A percentile compares a stretch with the other conserved stretches of the same genome.
Evolutionary conservation across 2,797 vertebrate species (phyloP).

Genomic region (Periparus ater): DNA sequence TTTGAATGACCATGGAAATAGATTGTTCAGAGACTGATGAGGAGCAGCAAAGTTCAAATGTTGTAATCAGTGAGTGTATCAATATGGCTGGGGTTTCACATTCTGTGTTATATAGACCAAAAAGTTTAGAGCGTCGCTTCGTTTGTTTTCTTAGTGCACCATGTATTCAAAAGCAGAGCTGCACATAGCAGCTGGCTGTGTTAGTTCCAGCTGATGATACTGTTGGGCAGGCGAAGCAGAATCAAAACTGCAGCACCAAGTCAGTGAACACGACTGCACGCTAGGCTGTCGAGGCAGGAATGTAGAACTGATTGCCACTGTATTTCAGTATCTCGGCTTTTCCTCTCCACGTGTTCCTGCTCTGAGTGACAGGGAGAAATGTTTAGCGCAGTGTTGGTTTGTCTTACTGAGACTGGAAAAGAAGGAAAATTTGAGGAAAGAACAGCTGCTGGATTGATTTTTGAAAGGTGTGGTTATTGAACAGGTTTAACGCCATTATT

Average conservation of each 20-base stretch:
- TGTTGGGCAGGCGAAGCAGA: background rate
- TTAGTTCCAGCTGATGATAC: slow-evolving; percentile 7
- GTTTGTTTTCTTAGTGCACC: background rate
- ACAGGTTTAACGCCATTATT: background rate
- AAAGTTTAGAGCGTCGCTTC: background rate
- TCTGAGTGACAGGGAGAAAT: background rate
- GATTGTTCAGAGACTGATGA: background rate
- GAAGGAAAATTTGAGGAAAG: background rate
- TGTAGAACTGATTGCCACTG: background rate
- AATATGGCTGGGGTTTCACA: background rate
- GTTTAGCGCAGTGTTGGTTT: background rate
- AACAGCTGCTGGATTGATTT: background rate
- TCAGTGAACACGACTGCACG: background rate
- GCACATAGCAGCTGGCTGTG: background rate
- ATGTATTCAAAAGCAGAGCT: background rate
- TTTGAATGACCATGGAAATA: background rate
- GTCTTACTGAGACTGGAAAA: background rate
- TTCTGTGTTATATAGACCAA: background rate
- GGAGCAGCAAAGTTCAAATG: slow-evolving; percentile 36
- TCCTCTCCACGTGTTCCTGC: background rate
- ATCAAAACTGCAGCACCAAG: background rate
- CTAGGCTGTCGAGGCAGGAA: background rate
- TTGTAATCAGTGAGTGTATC: background rate
- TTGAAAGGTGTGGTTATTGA: background rate
- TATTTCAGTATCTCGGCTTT: background rate